Evolutionary conservation across 2,888 invertebrate species (phyloP).

Genomic region (Smittia sp.): DNA sequence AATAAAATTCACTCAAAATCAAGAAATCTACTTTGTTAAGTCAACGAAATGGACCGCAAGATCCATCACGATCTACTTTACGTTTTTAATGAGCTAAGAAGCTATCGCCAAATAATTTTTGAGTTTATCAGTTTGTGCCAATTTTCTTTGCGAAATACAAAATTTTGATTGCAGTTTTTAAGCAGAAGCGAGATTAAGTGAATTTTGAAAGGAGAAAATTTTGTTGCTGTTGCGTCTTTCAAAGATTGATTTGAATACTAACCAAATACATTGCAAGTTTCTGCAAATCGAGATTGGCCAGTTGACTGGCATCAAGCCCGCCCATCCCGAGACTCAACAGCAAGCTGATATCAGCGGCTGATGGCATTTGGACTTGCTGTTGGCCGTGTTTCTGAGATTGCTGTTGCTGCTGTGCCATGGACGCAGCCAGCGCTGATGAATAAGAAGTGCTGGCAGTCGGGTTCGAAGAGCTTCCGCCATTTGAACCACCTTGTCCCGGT

Average conservation of each 20-base stretch:
- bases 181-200: background rate
- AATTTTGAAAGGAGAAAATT: constrained; percentile 22
- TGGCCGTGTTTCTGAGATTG: constrained; percentile 44
- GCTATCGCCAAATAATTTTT: background rate
- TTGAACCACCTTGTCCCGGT: constrained; percentile 44
- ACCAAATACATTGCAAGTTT: constrained; percentile 73
- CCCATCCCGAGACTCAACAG: constrained; percentile 52
- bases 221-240: constrained; percentile 42
- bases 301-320: constrained; percentile 57
- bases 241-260: constrained; percentile 53
- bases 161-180: background rate
- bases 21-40: background rate
- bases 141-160: background rate
- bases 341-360: constrained; percentile 53
- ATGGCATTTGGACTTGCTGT: constrained; percentile 49
- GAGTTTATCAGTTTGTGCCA: constrained; percentile 1
- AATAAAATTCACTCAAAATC: too few species aligned
- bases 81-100: background rate
- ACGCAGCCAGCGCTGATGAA: constrained; percentile 37
- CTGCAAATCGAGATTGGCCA: constrained; percentile 72
- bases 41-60: background rate
- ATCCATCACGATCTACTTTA: background rate
- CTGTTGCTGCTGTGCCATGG: constrained; percentile 46
- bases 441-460: constrained; percentile 42
- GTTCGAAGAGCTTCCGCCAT: constrained; percentile 15